These are phyloP conservation scores for Drosophila gaucha DNA, from an alignment of 2,888 invertebrate genomes.

Conservation along the genomic window DNA sequence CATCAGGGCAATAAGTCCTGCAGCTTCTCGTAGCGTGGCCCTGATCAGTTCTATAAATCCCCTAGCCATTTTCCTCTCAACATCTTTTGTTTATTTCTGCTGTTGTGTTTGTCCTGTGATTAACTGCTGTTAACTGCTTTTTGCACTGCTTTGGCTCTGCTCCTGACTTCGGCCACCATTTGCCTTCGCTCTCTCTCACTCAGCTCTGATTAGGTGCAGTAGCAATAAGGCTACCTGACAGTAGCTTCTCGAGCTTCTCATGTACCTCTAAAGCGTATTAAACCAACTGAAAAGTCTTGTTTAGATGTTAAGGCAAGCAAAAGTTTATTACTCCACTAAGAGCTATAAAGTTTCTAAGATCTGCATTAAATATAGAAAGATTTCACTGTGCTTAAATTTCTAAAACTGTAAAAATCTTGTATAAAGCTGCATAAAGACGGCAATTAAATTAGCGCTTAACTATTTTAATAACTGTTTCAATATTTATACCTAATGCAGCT, in stretches of 20 bases:
- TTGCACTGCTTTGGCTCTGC: conserved; percentile 26
- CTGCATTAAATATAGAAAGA: too few species aligned
- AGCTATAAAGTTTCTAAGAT: background rate
- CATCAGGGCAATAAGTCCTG: conserved; percentile 28
- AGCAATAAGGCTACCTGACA: conserved; percentile 1
- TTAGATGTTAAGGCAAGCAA: background rate
- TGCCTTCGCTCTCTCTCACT: too few species aligned
- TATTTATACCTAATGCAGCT: background rate
- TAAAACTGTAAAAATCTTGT: too few species aligned
- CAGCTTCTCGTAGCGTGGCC: conserved; percentile 9
- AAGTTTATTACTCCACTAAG: background rate
- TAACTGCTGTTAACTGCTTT: conserved; percentile 59
- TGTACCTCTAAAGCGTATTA: background rate
- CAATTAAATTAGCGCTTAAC: too few species aligned
- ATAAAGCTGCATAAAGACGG: too few species aligned
- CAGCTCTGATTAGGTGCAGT: conserved; percentile 21
- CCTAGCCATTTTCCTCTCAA: background rate
- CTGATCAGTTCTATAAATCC: conserved; percentile 7
- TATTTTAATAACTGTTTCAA: too few species aligned
- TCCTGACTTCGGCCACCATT: conserved; percentile 6
- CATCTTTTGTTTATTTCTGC: conserved; percentile 31
- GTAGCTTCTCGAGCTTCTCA: background rate
- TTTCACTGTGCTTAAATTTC: too few species aligned
- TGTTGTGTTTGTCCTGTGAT: conserved; percentile 65
- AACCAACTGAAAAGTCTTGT: conserved; percentile 1